These are phyloP conservation scores for Oreochromis aureus DNA, from an alignment of 2,113 vertebrate species.

Conservation along the genomic window DNA sequence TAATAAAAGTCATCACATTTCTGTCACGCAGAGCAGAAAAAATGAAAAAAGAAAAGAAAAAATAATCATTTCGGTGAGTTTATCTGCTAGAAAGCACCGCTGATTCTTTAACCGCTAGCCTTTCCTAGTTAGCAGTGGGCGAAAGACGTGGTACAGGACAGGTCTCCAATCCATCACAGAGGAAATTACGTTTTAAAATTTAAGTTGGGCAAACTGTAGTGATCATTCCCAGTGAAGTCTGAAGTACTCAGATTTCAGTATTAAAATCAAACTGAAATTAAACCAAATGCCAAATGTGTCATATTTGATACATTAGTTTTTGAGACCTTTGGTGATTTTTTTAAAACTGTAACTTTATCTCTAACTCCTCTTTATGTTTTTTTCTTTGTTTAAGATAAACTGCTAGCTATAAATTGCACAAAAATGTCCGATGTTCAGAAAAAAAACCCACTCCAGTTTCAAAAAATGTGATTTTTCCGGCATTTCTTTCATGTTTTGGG, in stretches of 20 bases:
- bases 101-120: neutral
- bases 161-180: neutral
- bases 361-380: fast-evolving
- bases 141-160: neutral
- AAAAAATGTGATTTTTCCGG: neutral
- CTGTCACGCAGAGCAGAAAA: neutral
- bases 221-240: neutral
- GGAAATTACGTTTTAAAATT: neutral
- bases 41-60: neutral
- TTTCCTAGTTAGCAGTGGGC: neutral
- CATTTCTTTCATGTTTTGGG: fast-evolving
- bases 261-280: neutral
- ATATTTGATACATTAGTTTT: neutral
- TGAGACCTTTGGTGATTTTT: fast-evolving
- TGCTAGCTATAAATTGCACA: neutral
- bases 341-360: fast-evolving
- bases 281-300: fast-evolving
- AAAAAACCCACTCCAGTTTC: neutral
- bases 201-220: neutral
- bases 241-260: neutral
- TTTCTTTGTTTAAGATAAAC: neutral
- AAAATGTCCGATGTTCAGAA: neutral
- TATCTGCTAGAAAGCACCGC: fast-evolving
- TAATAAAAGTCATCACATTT: neutral
- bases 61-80: neutral